Evolutionary conservation across 2,888 invertebrate species (phyloP), one percentile per base, ranked within the genome.

Genomic region (Lasioglossum morio): DNA sequence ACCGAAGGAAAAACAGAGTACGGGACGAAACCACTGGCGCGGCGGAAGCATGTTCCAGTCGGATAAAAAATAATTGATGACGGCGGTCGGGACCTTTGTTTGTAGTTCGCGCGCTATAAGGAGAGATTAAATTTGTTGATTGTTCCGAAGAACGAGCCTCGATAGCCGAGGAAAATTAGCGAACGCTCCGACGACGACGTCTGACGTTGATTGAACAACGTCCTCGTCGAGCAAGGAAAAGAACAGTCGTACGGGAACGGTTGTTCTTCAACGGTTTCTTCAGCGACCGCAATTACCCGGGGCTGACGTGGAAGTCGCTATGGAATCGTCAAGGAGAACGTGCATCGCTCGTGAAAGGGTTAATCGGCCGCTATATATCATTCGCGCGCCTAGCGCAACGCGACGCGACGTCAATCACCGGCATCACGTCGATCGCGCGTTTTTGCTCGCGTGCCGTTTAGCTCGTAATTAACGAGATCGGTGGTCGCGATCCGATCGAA

Each of bases 341-440:
- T 63, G 78, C 74, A 81, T 82, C 81, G 83, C 34, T 84, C 43
- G 87, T 75, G 87, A 81, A 87, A 82, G 81, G 81, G 84, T 84
- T 87, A 86, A 87, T 87, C 87, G 82, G 77, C 53, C 77, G 77
- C 79, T 86, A 81, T 87, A 84, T 74, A 87, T 86, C 87, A 87
- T 84, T 79, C 81, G 63, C 48, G 79, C 79, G 72, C 66, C 82
- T 53, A 57, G 72, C 23, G 12, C 79, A 19, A 34, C 19, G 79
- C 19, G 66, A 34, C n/a, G 79, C 19, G 27, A 73, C 79, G 79
- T 73, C 85, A 70, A 85, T 81, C 86, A 79, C 46, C 60, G 40
- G 66, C 23, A 53, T 53, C 69, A 70, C 73, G 82, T 83, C 86
- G 78, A 78, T 81, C 81, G n/a, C 16, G 63, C 48, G 78, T 73